Conservation (phyloP, 2,113 vertebrate species). For the Myrmophylax atrothorax region DNA sequence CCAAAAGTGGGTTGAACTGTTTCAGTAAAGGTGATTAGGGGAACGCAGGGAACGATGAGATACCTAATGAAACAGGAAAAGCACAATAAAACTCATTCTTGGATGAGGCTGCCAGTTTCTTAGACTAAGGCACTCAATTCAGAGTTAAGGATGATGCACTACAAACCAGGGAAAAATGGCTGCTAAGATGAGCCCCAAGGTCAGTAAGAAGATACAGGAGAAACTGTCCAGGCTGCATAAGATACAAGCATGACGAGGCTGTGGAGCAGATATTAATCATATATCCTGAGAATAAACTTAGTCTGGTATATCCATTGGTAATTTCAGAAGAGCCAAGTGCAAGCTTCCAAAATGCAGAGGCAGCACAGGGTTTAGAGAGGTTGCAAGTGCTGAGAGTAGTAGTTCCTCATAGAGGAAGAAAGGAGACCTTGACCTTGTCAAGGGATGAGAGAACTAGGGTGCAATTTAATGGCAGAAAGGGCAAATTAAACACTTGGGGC, state of each 20-base stretch:
- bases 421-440: background rate
- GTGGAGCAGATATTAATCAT: background rate
- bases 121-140: background rate
- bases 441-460: background rate
- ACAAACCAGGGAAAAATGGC: background rate
- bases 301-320: background rate
- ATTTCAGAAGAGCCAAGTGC: background rate
- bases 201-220: background rate
- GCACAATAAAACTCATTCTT: background rate
- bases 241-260: background rate
- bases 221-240: background rate
- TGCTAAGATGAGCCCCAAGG: background rate
- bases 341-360: background rate
- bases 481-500: background rate
- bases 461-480: background rate
- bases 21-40: background rate
- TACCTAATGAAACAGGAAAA: background rate
- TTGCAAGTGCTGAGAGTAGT: background rate
- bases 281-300: background rate
- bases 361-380: background rate
- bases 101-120: background rate
- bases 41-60: background rate
- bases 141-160: background rate
- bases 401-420: background rate
- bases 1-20: background rate